Evolutionary conservation across 2,113 vertebrate species (phyloP), one percentile per base, ranked within the genome.

Genomic region (Aplodontia rufa): DNA sequence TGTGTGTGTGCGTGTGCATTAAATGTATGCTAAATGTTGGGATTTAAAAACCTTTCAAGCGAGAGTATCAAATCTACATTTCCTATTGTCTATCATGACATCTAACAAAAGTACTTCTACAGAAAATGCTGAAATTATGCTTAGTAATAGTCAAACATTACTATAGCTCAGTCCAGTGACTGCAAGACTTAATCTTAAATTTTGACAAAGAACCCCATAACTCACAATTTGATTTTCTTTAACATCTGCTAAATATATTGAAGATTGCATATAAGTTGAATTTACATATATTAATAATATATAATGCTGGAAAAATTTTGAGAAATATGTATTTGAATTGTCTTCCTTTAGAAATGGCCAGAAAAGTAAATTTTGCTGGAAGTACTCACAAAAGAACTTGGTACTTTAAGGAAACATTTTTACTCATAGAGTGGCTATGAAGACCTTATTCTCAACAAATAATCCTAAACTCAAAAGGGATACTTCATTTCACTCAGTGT

Each of bases 381-480:
- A n/a, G 17, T 26, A 62, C 64, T 32, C 7, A 71, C 64, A 37
- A 55, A 53, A 55, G 40, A 64, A 83, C 5, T 3, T 78, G 42
- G 22, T 45, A 6, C 17, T 71, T 72, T 89, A 28, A 79, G 60
- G 32, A 47, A 81, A 72, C 9, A 51, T 78, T 86, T 68, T 86
- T 87, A 47, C 51, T 3, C 8, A 32, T 42, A 37, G 45, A 87
- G 78, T 60, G 37, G 3, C 19, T 51, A 76, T 17, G 91, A 95
- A 96, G 47, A 93, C 35, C 17, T 0, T 69, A 26, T 88, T 93
- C 90, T 94, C 40, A 93, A 55, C 5, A 94, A 97, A 92, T 84
- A 90, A 94, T 78, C 35, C 79, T 95, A 94, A 97, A 95, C 80
- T 81, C 35, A 47, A 74, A 89, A 91, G 20, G 90, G 84, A 95